phyloP scores from a whole-genome alignment of 2,797 vertebrate genomes.

The Poecilia gillii region DNA sequence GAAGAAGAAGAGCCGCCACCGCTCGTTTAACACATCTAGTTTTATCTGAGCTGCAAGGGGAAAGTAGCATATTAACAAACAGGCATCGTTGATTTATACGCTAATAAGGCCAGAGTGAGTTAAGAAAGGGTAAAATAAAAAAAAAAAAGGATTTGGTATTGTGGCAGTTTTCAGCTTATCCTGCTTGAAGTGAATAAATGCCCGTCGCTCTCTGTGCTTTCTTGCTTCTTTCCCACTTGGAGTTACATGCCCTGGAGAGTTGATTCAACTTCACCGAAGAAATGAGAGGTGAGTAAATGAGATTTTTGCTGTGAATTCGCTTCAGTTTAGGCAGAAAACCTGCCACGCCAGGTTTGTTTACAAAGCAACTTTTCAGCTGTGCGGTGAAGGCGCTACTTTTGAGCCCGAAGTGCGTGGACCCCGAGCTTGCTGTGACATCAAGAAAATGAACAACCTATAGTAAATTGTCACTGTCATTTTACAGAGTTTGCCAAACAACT shows the following conservation, averaged over 20 bases:
- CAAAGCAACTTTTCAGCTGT: slow-evolving; percentile 25
- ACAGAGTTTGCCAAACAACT: neutral
- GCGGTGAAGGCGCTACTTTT: neutral
- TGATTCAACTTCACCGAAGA: slow-evolving; percentile 45
- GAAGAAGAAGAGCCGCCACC: slow-evolving; percentile 2
- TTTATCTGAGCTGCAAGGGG: neutral
- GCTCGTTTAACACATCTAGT: slow-evolving; percentile 14
- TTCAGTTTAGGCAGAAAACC: neutral
- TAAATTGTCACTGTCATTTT: neutral
- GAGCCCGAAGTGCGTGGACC: slow-evolving; percentile 60
- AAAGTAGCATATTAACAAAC: neutral
- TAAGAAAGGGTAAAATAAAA: slow-evolving; percentile 4
- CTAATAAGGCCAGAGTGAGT: slow-evolving; percentile 1
- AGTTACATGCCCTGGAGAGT: slow-evolving; percentile 72
- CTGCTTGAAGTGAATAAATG: slow-evolving; percentile 60
- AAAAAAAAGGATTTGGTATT: slow-evolving; percentile 67
- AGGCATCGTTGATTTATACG: neutral
- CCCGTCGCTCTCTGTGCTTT: slow-evolving; percentile 33
- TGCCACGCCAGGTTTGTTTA: neutral
- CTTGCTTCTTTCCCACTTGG: slow-evolving; percentile 52
- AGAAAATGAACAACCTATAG: neutral
- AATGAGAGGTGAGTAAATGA: slow-evolving; percentile 86
- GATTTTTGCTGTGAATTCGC: slow-evolving; percentile 12
- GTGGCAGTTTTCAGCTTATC: slow-evolving; percentile 64
- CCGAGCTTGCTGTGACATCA: neutral